Evolutionary conservation across 2,888 invertebrate genomes (phyloP).

Genomic region (Tridacna gigas): DNA sequence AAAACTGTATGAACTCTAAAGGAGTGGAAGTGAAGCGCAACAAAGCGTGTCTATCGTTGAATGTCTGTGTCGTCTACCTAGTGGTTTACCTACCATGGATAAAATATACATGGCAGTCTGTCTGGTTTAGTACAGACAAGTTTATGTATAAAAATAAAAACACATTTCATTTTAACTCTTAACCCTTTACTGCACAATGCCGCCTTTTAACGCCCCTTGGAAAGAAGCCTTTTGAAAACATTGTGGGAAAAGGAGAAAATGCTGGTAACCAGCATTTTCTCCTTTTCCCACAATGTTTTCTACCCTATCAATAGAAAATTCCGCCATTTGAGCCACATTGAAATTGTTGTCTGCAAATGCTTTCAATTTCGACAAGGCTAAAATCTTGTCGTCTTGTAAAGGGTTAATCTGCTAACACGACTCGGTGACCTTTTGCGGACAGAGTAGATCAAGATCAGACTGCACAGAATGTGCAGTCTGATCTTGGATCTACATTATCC

Average conservation of each 20-base stretch:
- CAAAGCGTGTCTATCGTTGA: too few relatives aligned
- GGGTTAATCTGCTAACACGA: background rate
- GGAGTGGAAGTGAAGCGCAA: too few relatives aligned
- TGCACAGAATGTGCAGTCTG: too few relatives aligned
- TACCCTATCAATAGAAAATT: background rate
- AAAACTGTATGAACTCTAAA: too few relatives aligned
- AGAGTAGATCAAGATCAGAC: too few relatives aligned
- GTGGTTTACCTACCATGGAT: background rate
- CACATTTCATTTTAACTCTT: background rate
- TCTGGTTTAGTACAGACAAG: conserved; percentile 16
- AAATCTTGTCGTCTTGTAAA: background rate
- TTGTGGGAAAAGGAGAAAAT: background rate
- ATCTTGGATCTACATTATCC: too few relatives aligned
- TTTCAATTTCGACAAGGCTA: background rate
- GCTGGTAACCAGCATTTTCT: background rate
- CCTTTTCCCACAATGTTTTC: background rate
- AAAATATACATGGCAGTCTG: conserved; percentile 11
- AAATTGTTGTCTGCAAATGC: background rate
- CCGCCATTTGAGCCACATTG: background rate
- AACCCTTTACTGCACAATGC: too few relatives aligned
- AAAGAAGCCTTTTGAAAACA: background rate
- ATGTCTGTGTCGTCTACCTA: background rate
- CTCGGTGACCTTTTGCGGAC: too few relatives aligned
- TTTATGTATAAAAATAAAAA: background rate
- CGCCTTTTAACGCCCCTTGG: too few relatives aligned